phyloP scores from a whole-genome alignment of 2,888 invertebrate genomes.

The Zygothrica quintamaculata region DNA sequence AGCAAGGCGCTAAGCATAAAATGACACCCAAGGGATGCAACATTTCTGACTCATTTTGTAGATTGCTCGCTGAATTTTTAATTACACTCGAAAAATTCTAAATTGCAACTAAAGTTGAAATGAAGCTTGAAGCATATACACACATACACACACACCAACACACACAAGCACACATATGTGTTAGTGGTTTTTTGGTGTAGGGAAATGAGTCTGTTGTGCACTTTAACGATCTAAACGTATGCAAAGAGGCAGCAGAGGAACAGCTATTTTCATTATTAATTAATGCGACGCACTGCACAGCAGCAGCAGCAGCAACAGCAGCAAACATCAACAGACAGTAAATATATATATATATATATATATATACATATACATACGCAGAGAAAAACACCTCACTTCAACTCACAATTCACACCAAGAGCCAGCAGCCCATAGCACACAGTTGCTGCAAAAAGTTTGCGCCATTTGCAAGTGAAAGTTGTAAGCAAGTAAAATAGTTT shows the following conservation, averaged over 20 bases:
- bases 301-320: constrained; percentile 13
- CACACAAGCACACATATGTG: constrained; percentile 12
- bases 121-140: constrained; percentile 50
- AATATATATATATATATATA: background rate
- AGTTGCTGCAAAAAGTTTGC: constrained; percentile 65
- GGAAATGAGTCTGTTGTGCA: constrained; percentile 20
- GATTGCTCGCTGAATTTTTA: constrained; percentile 71
- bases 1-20: constrained; percentile 10
- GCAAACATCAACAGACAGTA: constrained; percentile 13
- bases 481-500: constrained; percentile 67
- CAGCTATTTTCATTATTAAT: constrained; percentile 72
- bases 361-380: background rate
- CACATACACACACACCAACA: constrained; percentile 22
- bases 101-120: constrained; percentile 73
- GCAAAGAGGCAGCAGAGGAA: constrained; percentile 8
- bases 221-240: constrained; percentile 29
- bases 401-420: constrained; percentile 12
- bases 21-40: constrained; percentile 34
- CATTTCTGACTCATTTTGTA: constrained; percentile 56
- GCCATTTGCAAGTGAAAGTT: constrained; percentile 66
- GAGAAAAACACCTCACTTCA: background rate
- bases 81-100: constrained; percentile 64
- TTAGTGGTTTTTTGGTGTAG: constrained; percentile 3
- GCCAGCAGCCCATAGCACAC: constrained; percentile 15
- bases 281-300: constrained; percentile 64